Conservation (phyloP, 1,140 invertebrate genomes). For the Drosophila neocordata region DNA sequence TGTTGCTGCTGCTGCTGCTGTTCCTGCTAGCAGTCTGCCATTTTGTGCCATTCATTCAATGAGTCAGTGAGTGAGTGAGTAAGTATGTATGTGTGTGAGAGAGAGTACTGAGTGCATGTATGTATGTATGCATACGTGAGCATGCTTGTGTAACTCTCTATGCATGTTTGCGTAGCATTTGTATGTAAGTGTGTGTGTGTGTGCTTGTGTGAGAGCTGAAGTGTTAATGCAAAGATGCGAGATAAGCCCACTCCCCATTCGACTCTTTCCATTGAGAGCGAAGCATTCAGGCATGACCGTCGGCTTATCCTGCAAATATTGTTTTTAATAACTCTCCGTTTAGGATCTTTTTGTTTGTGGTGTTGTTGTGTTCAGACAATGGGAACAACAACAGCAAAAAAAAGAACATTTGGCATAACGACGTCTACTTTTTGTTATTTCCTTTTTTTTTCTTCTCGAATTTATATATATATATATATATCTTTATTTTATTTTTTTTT, state of each 20-base stretch:
- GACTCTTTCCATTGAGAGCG: slow-evolving; percentile 29
- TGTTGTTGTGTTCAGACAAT: background rate
- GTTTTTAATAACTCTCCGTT: slow-evolving; percentile 73
- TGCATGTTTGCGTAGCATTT: too few species aligned
- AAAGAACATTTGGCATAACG: slow-evolving; percentile 64
- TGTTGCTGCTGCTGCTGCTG: slow-evolving; percentile 36
- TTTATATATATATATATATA: too few species aligned
- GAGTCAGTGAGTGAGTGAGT: background rate
- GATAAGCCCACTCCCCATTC: slow-evolving; percentile 71
- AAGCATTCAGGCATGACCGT: slow-evolving; percentile 34
- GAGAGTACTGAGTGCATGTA: background rate
- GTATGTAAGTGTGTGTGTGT: background rate
- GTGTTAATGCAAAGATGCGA: slow-evolving; percentile 76
- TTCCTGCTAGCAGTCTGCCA: slow-evolving; percentile 40
- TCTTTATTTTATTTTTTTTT: background rate
- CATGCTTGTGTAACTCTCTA: slow-evolving; percentile 25
- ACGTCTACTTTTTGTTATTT: slow-evolving; percentile 46
- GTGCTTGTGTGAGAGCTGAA: slow-evolving; percentile 32
- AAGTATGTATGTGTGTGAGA: background rate
- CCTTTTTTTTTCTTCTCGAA: background rate
- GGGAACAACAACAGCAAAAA: slow-evolving; percentile 23
- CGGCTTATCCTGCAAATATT: slow-evolving; percentile 74
- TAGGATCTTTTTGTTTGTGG: slow-evolving; percentile 34
- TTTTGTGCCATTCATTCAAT: slow-evolving; percentile 38
- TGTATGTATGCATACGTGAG: slow-evolving; percentile 33